phyloP scores from a whole-genome alignment of 2,888 invertebrate genomes.

The Chorisops tibialis region DNA sequence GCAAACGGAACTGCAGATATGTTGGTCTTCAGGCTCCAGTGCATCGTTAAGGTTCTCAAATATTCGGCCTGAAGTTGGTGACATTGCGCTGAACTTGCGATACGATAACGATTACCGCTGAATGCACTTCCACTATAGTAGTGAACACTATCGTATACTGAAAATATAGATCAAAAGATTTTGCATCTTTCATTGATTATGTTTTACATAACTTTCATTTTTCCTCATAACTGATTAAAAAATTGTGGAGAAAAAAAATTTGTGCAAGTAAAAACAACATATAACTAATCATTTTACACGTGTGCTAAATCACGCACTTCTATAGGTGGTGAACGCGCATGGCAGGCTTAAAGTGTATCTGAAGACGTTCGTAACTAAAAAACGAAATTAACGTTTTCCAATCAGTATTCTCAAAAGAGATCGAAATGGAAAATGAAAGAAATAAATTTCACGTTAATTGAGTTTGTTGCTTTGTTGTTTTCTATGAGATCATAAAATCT shows the following conservation, averaged over 20 bases:
- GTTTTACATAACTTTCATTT: conserved; percentile 6
- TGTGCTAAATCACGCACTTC: background rate
- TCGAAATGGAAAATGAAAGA: too few relatives aligned
- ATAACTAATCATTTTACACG: background rate
- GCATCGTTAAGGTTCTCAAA: conserved; percentile 33
- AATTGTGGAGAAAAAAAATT: too few relatives aligned
- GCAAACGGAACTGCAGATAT: conserved; percentile 40
- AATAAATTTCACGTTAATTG: too few relatives aligned
- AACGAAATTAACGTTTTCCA: too few relatives aligned
- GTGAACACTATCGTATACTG: conserved; percentile 66
- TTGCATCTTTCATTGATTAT: background rate
- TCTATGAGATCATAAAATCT: too few relatives aligned
- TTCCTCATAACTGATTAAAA: background rate
- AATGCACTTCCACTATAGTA: conserved; percentile 71
- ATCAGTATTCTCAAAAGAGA: too few relatives aligned
- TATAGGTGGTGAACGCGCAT: background rate
- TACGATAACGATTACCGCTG: conserved; percentile 72
- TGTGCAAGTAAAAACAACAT: background rate
- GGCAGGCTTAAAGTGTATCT: too few relatives aligned
- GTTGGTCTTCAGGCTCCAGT: conserved; percentile 36
- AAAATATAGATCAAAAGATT: too few relatives aligned
- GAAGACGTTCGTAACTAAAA: too few relatives aligned
- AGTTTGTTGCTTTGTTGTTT: too few relatives aligned
- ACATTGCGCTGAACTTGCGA: conserved; percentile 52
- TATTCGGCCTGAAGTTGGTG: conserved; percentile 38